phyloP scores from a whole-genome alignment of 1,140 invertebrate species.

The Bombus balteatus region DNA sequence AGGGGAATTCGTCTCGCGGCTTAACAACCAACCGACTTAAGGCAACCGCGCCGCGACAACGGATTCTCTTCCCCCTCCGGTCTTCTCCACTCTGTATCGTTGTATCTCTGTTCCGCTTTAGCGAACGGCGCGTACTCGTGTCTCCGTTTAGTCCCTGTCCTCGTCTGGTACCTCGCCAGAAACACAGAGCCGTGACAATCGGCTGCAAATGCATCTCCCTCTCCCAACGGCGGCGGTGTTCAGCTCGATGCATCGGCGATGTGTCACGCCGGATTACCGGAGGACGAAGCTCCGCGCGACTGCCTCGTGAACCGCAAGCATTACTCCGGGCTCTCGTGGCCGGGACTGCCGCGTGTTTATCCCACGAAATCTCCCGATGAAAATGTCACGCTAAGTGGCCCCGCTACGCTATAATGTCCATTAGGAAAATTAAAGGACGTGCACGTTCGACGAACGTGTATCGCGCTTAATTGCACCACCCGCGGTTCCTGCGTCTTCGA shows the following conservation, averaged over 20 bases:
- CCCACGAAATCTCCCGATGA: slow-evolving; percentile 51
- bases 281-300: slow-evolving; percentile 37
- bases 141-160: slow-evolving; percentile 1
- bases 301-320: slow-evolving; percentile 40
- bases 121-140: background rate
- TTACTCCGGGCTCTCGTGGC: slow-evolving; percentile 30
- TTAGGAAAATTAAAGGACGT: slow-evolving; percentile 51
- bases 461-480: slow-evolving; percentile 5
- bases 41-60: slow-evolving; percentile 43
- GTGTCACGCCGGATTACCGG: slow-evolving; percentile 60
- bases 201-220: slow-evolving; percentile 54
- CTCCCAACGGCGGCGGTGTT: slow-evolving; percentile 1
- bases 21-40: slow-evolving; percentile 67
- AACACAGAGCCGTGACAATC: slow-evolving; percentile 50
- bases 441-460: background rate
- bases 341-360: slow-evolving; percentile 49
- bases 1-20: slow-evolving; percentile 68
- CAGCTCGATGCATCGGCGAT: slow-evolving; percentile 57
- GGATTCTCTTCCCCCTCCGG: slow-evolving; percentile 9
- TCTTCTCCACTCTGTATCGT: background rate
- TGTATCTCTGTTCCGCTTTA: background rate
- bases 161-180: slow-evolving; percentile 39
- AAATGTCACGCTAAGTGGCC: slow-evolving; percentile 56
- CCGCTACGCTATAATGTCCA: slow-evolving; percentile 35
- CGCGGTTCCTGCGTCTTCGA: background rate